Base-by-base conservation (phyloP, 2,888 invertebrate genomes). In the Theretra japonica region DNA sequence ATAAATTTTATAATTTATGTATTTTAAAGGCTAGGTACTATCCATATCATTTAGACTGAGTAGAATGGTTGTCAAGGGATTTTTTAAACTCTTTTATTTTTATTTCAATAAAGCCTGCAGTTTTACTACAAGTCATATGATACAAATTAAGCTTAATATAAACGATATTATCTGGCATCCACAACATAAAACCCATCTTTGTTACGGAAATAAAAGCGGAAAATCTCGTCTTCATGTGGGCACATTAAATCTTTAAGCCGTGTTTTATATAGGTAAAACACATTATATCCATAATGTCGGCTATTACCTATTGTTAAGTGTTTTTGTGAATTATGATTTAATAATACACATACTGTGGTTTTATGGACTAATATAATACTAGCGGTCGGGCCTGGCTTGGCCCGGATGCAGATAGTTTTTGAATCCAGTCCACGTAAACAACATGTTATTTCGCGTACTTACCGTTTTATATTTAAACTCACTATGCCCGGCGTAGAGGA, bases 241-340 rank as follows among this genome's bases (percentile, higher is more conserved):
- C 5, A 23, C 65, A 65, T 48, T 48, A 65, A 65, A 65, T 21
- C 41, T 48, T 21, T 48, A 65, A 48, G 41, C 41, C 48, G 17
- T 23, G 41, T 65, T 65, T 65, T 65, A 48, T 65, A 23, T 48
- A 65, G 23, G 41, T 65, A 65, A 65, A 65, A 65, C 48, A n/a
- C 48, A 41, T 65, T 65, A 48, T 41, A n/a, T 23, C 48, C 65
- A 23, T 65, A 65, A 70, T 74, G 75, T 75, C 71, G 68, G 72
- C 59, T 60, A 25, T 72, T 72, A 72, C 48, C 23, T 48, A 48
- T 41, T 23, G 48, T 23, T 65, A 41, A 65, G 48, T 23, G 65
- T 65, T 48, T 41, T 17, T 17, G 17, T 48, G 65, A 48, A 41
- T 41, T 53, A 53, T 19, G 19, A 53, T 17, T 48, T 65, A 23